Percentiles rank a stretch among this genome's conserved stretches.
These are phyloP conservation scores for Acronicta alni DNA, from an alignment of 2,888 invertebrate species.

Conservation along the genomic window DNA sequence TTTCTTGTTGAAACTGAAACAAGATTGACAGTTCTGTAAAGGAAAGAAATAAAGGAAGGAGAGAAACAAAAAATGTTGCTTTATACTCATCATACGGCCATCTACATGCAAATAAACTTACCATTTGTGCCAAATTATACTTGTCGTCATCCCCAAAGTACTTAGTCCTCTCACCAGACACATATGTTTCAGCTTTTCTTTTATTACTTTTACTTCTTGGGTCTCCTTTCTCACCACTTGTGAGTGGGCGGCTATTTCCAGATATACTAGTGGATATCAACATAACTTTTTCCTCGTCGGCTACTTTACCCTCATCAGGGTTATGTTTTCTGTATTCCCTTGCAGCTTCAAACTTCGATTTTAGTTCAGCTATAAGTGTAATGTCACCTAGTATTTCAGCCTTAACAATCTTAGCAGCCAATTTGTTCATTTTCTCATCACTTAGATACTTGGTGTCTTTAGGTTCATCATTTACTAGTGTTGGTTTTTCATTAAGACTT, in stretches of 20 bases:
- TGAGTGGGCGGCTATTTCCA: conserved; percentile 92
- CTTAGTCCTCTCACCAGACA: conserved; percentile 92
- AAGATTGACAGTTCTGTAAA: conserved; percentile 7
- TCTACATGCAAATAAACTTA: conserved; percentile 66
- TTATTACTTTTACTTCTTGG: conserved; percentile 81
- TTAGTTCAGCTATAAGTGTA: conserved; percentile 91
- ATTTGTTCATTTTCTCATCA: conserved; percentile 96
- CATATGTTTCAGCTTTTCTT: conserved; percentile 92
- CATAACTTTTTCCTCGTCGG: conserved; percentile 89
- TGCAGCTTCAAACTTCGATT: conserved; percentile 92
- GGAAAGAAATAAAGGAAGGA: too few relatives aligned
- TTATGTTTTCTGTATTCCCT: conserved; percentile 86
- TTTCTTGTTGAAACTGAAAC: conserved; percentile 93
- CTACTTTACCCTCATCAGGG: conserved; percentile 69
- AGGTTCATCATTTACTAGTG: conserved; percentile 25
- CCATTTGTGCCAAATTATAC: conserved; percentile 95
- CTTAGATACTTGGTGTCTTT: conserved; percentile 84
- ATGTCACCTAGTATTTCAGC: conserved; percentile 97
- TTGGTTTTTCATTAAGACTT: not conserved
- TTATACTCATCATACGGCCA: too few relatives aligned
- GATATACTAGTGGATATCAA: conserved; percentile 91
- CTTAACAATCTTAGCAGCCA: conserved; percentile 97
- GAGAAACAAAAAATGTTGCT: too few relatives aligned
- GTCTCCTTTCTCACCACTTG: conserved; percentile 78
- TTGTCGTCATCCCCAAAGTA: conserved; percentile 98